Percentiles rank a stretch among this genome's conserved stretches.
These are phyloP conservation scores for Machimus atricapillus DNA, from an alignment of 2,888 invertebrate species.

Conservation along the genomic window DNA sequence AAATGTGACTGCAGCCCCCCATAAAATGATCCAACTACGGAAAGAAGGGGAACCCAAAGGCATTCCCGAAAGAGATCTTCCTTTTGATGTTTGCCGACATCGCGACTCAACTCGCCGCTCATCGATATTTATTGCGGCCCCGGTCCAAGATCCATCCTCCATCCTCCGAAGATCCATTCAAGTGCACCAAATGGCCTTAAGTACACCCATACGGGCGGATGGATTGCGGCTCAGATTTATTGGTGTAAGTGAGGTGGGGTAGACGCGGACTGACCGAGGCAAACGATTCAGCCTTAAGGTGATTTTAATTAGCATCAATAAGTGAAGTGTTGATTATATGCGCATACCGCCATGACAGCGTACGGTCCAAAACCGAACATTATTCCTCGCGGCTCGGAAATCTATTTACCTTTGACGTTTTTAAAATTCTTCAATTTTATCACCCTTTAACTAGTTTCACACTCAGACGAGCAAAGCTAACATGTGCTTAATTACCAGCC, in stretches of 20 bases:
- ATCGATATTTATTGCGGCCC: conserved; percentile 46
- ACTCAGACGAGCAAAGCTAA: conserved; percentile 36
- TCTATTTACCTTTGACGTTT: conserved; percentile 35
- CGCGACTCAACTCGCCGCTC: conserved; percentile 44
- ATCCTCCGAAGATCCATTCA: conserved; percentile 15
- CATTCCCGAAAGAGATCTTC: conserved; percentile 30
- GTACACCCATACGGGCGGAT: conserved; percentile 21
- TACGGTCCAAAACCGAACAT: neutral
- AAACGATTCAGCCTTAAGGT: conserved; percentile 42
- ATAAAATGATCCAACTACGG: conserved; percentile 12
- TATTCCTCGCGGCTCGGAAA: neutral
- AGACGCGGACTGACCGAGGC: neutral
- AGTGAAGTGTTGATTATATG: conserved; percentile 48
- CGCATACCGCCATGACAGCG: conserved; percentile 40
- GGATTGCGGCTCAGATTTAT: neutral
- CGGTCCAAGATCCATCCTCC: conserved; percentile 23
- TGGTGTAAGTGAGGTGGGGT: conserved; percentile 31
- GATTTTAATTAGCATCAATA: conserved; percentile 48
- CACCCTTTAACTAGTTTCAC: conserved; percentile 44
- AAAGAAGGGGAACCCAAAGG: conserved; percentile 16
- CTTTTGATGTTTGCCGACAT: conserved; percentile 42
- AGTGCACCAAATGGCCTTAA: conserved; percentile 32
- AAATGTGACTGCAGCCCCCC: conserved; percentile 35
- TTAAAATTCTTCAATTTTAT: conserved; percentile 42
- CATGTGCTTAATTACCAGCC: neutral